Conservation (phyloP, 1,140 invertebrate species). For the Hyposmocoma kahamanoa region DNA sequence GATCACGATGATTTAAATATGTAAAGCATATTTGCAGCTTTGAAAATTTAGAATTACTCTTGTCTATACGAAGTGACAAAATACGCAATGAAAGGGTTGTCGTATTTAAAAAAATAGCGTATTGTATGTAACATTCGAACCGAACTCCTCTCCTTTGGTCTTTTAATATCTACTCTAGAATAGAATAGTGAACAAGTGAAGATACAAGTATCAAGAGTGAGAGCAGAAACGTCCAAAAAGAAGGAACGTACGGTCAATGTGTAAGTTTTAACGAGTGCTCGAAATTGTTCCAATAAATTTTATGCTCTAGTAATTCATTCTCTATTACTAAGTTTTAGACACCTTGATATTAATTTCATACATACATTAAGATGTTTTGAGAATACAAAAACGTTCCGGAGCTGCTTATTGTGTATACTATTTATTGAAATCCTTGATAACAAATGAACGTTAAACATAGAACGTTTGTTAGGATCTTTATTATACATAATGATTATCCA, state of each 20-base stretch:
- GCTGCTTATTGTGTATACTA: no score
- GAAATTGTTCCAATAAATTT: slow-evolving; percentile 68
- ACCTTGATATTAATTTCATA: slow-evolving; percentile 56
- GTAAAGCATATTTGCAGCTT: slow-evolving; percentile 4
- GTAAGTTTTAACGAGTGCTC: slow-evolving; percentile 72
- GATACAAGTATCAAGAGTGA: slow-evolving; percentile 58
- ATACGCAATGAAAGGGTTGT: slow-evolving; percentile 3
- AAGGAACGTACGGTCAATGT: slow-evolving; percentile 68
- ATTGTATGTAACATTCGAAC: slow-evolving; percentile 48
- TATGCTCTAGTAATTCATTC: slow-evolving; percentile 70
- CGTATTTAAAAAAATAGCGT: neutral
- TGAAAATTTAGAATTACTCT: neutral
- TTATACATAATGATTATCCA: no score
- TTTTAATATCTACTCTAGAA: slow-evolving; percentile 62
- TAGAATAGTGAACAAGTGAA: slow-evolving; percentile 60
- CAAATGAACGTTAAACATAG: no score
- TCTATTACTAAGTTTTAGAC: slow-evolving; percentile 62
- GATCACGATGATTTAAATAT: neutral
- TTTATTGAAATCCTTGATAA: no score
- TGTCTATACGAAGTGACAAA: neutral
- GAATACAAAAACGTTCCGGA: slow-evolving; percentile 39
- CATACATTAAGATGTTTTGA: slow-evolving; percentile 28
- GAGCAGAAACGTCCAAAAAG: slow-evolving; percentile 58
- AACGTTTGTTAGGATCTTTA: no score
- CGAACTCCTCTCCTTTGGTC: slow-evolving; percentile 61